A percentile compares a stretch with the other conserved stretches of the same genome.
phyloP scores from a whole-genome alignment of 2,113 vertebrate species.

The Megaceryle torquata region DNA sequence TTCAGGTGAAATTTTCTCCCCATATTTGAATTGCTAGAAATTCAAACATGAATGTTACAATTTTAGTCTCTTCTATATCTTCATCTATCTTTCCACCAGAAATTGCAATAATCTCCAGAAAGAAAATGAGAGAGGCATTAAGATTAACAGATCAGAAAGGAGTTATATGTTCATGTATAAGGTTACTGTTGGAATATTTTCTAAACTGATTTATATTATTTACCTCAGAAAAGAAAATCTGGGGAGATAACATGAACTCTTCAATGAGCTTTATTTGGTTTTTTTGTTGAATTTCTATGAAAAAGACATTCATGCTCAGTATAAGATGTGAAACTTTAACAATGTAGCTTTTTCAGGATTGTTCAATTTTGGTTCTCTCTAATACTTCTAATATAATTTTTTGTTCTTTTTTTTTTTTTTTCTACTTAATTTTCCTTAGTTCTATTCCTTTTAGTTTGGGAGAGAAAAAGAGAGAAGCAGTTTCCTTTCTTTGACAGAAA shows the following conservation, averaged over 20 bases:
- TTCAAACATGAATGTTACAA: background rate
- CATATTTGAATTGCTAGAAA: background rate
- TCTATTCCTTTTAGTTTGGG: background rate
- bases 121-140: background rate
- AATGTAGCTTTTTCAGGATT: background rate
- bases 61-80: background rate
- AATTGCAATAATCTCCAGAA: background rate
- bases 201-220: background rate
- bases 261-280: background rate
- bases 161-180: rapidly evolving
- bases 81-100: background rate
- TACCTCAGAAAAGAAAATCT: background rate
- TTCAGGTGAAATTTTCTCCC: background rate
- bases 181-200: background rate
- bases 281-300: background rate
- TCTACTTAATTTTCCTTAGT: background rate
- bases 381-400: background rate
- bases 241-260: background rate
- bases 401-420: background rate
- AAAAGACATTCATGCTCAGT: background rate
- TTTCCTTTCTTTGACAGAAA: background rate
- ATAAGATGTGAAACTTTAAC: background rate
- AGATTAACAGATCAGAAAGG: background rate
- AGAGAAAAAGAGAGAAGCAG: background rate
- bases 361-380: background rate